These are phyloP conservation scores for Melipona bicolor DNA, from an alignment of 2,888 invertebrate genomes.

Conservation along the genomic window DNA sequence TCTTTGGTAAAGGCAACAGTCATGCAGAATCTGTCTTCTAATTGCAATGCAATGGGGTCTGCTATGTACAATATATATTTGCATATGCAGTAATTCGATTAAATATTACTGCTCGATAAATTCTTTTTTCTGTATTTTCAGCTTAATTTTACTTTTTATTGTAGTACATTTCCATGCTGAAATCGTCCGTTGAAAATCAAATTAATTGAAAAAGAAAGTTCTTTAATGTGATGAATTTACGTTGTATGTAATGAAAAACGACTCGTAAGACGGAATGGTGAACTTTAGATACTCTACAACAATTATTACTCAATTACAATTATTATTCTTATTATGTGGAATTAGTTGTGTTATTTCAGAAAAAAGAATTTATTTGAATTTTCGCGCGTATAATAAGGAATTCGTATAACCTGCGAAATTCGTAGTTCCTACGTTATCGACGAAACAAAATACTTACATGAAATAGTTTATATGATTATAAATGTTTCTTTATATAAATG, in stretches of 20 bases:
- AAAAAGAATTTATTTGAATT: too few relatives aligned
- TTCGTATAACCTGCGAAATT: too few relatives aligned
- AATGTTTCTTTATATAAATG: neutral
- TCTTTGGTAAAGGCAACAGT: conserved; percentile 42
- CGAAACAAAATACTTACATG: too few relatives aligned
- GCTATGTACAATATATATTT: neutral
- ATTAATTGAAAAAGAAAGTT: neutral
- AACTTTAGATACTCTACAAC: too few relatives aligned
- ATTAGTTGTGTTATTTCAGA: too few relatives aligned
- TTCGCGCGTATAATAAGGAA: too few relatives aligned
- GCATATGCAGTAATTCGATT: conserved; percentile 18
- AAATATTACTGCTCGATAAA: neutral
- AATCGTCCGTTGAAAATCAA: neutral
- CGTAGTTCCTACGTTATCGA: too few relatives aligned
- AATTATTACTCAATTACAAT: too few relatives aligned
- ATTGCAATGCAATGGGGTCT: conserved; percentile 35
- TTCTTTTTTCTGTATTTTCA: neutral
- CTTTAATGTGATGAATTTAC: neutral
- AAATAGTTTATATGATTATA: too few relatives aligned
- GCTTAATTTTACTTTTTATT: neutral
- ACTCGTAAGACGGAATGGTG: too few relatives aligned
- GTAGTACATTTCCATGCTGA: neutral
- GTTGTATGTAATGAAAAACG: too few relatives aligned
- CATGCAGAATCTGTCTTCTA: conserved; percentile 48
- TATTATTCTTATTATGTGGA: too few relatives aligned